Evolutionary conservation across 1,140 invertebrate species (phyloP).

Genomic region (Neocloeon triangulifer): DNA sequence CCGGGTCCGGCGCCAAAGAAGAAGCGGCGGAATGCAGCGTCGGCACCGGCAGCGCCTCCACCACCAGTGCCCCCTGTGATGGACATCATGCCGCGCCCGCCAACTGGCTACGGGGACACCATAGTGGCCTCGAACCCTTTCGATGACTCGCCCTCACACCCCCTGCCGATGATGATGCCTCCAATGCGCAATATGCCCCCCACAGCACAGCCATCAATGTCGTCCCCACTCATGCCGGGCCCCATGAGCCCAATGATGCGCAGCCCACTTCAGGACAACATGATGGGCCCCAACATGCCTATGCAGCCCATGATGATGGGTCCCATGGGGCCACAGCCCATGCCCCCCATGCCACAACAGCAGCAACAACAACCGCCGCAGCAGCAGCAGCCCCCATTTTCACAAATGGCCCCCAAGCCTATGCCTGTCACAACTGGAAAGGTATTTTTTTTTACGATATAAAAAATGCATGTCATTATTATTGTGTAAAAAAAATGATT

Average conservation of each 20-base stretch:
- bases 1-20: conserved; percentile 33
- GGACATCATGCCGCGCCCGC: conserved; percentile 58
- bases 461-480: background rate
- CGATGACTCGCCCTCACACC: conserved; percentile 63
- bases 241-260: conserved; percentile 27
- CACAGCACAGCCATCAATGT: conserved; percentile 24
- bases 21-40: conserved; percentile 24
- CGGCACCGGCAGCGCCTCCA: conserved; percentile 19
- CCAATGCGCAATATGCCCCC: conserved; percentile 17
- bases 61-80: conserved; percentile 27
- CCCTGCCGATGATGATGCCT: conserved; percentile 33
- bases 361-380: conserved; percentile 1
- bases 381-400: conserved; percentile 10
- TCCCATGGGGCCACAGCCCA: conserved; percentile 5
- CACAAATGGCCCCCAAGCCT: conserved; percentile 27
- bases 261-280: conserved; percentile 17
- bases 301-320: conserved; percentile 35
- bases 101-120: conserved; percentile 64
- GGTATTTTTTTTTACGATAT: conserved; percentile 30
- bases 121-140: conserved; percentile 89
- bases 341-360: conserved; percentile 9
- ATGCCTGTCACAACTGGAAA: conserved; percentile 79
- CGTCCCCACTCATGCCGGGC: conserved; percentile 32
- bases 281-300: conserved; percentile 25
- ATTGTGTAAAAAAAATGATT: too few species aligned